phyloP scores from a whole-genome alignment of 2,888 invertebrate species.

The Panorpa germanica region DNA sequence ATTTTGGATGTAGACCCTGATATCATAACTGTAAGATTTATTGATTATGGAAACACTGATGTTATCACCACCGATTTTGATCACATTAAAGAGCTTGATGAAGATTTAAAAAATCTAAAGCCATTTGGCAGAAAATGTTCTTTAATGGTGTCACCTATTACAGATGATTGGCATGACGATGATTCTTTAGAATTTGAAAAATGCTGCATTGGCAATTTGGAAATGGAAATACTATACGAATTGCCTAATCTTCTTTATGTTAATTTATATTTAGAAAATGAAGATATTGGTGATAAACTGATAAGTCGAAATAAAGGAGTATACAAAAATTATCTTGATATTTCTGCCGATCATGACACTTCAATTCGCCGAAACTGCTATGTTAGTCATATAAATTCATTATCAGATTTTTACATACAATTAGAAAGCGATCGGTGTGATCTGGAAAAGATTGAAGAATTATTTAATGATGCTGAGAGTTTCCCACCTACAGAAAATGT shows the following conservation, averaged over 20 bases:
- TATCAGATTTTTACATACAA: slow-evolving; percentile 64
- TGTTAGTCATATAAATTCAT: slow-evolving; percentile 53
- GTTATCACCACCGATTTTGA: slow-evolving; percentile 41
- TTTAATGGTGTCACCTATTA: slow-evolving; percentile 44
- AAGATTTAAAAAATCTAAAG: slow-evolving; percentile 32
- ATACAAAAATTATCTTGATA: not conserved
- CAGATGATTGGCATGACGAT: slow-evolving; percentile 24
- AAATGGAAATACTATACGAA: slow-evolving; percentile 16
- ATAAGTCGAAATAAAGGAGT: slow-evolving; percentile 20
- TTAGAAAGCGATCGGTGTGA: slow-evolving; percentile 38
- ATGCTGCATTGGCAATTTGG: slow-evolving; percentile 20
- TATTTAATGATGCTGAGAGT: slow-evolving; percentile 25
- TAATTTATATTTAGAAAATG: slow-evolving; percentile 38
- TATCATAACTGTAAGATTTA: slow-evolving; percentile 55
- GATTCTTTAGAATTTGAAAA: slow-evolving; percentile 21
- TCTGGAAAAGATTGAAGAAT: slow-evolving; percentile 28
- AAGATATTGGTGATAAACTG: slow-evolving; percentile 39
- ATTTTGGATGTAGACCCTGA: slow-evolving; percentile 64
- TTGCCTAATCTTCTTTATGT: no score
- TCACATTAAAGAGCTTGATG: slow-evolving; percentile 39
- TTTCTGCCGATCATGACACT: slow-evolving; percentile 2
- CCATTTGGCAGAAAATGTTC: slow-evolving; percentile 42
- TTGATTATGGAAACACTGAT: slow-evolving; percentile 66
- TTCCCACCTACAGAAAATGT: no score
- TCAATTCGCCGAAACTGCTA: slow-evolving; percentile 41